A percentile compares a stretch with the other conserved stretches of the same genome.
phyloP scores from a whole-genome alignment of 2,797 vertebrate genomes.

The Micromesistius poutassou region DNA sequence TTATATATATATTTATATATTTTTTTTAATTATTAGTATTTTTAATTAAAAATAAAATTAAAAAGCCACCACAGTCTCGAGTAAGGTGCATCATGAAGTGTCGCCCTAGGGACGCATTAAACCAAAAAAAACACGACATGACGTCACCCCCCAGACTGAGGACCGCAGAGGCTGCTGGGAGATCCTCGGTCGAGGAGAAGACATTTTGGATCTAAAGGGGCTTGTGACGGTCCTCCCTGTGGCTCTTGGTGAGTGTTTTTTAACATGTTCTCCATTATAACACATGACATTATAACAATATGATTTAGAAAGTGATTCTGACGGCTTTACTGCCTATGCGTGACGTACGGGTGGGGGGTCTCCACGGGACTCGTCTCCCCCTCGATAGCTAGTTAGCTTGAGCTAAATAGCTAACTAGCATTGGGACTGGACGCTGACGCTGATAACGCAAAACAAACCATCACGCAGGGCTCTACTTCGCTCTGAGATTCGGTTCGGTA shows the following conservation, averaged over 20 bases:
- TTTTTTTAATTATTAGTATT: no score
- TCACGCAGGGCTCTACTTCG: neutral
- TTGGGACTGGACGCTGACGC: neutral
- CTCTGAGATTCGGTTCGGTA: neutral
- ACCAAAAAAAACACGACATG: constrained; percentile 46
- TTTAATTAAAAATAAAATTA: neutral
- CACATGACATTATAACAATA: no score
- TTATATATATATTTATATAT: no score
- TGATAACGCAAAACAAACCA: constrained; percentile 19
- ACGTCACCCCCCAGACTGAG: constrained; percentile 53
- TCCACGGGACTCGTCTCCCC: no score
- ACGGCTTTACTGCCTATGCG: no score
- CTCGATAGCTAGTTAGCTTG: constrained; percentile 51
- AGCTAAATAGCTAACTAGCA: no score
- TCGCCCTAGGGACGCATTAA: no score
- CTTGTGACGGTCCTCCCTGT: constrained; percentile 39
- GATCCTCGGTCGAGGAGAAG: constrained; percentile 51
- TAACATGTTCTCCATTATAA: neutral
- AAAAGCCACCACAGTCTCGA: neutral
- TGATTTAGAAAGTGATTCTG: neutral
- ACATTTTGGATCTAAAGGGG: constrained; percentile 79
- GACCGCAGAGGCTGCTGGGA: constrained; percentile 55
- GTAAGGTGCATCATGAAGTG: neutral
- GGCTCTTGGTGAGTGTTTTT: constrained; percentile 63
- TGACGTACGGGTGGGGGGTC: no score